These are phyloP conservation scores for Eurosta solidaginis DNA, from an alignment of 1,140 invertebrate species.

Conservation along the genomic window DNA sequence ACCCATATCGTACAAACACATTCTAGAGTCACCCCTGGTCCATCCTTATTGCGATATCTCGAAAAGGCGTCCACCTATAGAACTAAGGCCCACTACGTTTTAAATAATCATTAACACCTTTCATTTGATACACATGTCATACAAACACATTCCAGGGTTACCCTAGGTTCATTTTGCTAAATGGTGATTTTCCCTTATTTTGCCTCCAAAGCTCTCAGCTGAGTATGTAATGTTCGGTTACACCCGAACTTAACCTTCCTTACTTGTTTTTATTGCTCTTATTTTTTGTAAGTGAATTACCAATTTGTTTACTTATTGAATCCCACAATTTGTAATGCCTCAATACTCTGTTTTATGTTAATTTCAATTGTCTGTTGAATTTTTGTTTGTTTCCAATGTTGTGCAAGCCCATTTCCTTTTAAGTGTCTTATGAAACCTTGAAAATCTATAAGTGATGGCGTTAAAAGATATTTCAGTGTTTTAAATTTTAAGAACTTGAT, in stretches of 20 bases:
- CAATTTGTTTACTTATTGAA: not conserved
- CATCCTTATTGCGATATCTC: too few species aligned
- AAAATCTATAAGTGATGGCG: not conserved
- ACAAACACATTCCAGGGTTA: too few species aligned
- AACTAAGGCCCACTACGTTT: too few species aligned
- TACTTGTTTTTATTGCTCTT: not conserved
- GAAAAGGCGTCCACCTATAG: too few species aligned
- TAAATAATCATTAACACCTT: too few species aligned
- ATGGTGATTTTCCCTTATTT: too few species aligned
- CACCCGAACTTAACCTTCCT: not conserved
- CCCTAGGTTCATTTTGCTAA: too few species aligned
- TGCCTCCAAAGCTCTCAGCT: too few species aligned
- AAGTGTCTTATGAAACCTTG: conserved; percentile 11
- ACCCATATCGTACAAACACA: too few species aligned
- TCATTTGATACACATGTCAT: too few species aligned
- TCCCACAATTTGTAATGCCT: not conserved
- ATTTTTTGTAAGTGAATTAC: not conserved
- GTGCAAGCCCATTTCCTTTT: not conserved
- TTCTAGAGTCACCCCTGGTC: too few species aligned
- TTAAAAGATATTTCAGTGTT: conserved; percentile 20
- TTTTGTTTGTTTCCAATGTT: not conserved
- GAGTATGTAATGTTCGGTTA: not conserved
- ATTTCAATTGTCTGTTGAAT: not conserved
- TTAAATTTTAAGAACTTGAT: not conserved
- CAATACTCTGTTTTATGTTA: not conserved